A percentile compares a stretch with the other conserved stretches of the same genome.
These are phyloP conservation scores for Zaprionus davidi DNA, from an alignment of 1,140 invertebrate species.

Conservation along the genomic window DNA sequence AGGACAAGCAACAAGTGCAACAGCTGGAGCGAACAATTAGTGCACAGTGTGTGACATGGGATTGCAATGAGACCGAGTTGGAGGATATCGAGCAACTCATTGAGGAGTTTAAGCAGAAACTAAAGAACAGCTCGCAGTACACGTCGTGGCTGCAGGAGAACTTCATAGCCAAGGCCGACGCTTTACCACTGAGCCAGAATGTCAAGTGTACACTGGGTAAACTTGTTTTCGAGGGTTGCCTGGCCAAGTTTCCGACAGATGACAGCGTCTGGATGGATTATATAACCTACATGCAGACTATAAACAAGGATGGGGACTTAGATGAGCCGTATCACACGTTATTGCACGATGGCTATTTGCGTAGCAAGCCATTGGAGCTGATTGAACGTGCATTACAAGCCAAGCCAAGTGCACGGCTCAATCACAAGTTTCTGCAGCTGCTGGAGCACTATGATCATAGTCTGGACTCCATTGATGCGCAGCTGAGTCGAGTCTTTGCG, in stretches of 20 bases:
- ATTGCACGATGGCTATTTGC: constrained; percentile 35
- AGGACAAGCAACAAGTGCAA: not conserved
- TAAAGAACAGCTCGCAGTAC: constrained; percentile 21
- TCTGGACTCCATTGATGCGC: constrained; percentile 15
- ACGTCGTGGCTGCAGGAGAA: constrained; percentile 17
- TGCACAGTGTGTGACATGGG: constrained; percentile 42
- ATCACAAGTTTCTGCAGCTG: constrained; percentile 49
- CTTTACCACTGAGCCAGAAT: not conserved
- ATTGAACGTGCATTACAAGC: constrained; percentile 31
- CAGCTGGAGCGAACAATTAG: constrained; percentile 16
- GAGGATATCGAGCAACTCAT: constrained; percentile 16
- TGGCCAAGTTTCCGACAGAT: constrained; percentile 43
- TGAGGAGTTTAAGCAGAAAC: constrained; percentile 23
- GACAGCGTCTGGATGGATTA: constrained; percentile 57
- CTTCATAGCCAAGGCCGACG: constrained; percentile 9
- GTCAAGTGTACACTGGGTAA: constrained; percentile 37
- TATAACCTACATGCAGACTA: constrained; percentile 37
- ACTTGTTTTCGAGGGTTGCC: constrained; percentile 44
- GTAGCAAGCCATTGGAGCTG: constrained; percentile 29
- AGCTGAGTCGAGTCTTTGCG: constrained; percentile 16
- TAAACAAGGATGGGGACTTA: not conserved
- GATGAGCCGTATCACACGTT: constrained; percentile 1
- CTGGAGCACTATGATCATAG: constrained; percentile 35
- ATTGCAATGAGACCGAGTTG: not conserved
- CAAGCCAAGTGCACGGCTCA: constrained; percentile 25